Evolutionary conservation across 2,888 invertebrate species (phyloP).

Genomic region (Anagyrus pseudococci): DNA sequence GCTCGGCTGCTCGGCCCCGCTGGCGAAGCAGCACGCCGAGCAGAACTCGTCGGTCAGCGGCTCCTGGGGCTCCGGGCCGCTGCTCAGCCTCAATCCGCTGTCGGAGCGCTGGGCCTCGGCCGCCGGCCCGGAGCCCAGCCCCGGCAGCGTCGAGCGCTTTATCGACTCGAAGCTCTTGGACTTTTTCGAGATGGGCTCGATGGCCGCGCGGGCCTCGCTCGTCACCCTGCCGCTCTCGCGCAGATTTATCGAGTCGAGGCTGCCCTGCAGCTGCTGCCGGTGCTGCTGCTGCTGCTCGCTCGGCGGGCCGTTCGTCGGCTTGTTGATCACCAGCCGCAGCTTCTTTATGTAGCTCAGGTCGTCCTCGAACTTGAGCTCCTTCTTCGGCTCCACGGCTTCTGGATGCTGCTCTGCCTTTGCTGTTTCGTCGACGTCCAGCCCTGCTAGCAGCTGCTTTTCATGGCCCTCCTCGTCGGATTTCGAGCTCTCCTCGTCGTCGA

Average conservation of each 20-base stretch:
- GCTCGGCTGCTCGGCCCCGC: constrained; percentile 42
- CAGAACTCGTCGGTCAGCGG: constrained; percentile 54
- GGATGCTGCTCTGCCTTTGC: too few species aligned
- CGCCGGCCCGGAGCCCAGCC: too few species aligned
- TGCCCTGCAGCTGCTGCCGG: constrained; percentile 45
- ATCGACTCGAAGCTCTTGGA: constrained; percentile 59
- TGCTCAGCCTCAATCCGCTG: too few species aligned
- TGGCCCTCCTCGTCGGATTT: constrained; percentile 26
- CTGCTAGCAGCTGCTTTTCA: too few species aligned
- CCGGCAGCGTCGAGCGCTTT: constrained; percentile 47
- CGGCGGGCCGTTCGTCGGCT: background rate
- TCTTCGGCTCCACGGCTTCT: constrained; percentile 20
- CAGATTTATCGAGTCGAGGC: constrained; percentile 50
- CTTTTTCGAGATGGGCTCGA: constrained; percentile 52
- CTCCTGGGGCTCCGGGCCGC: constrained; percentile 47
- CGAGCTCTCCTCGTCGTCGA: constrained; percentile 38
- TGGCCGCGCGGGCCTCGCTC: constrained; percentile 29
- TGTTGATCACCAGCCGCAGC: constrained; percentile 33
- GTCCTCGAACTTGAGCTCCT: constrained; percentile 22
- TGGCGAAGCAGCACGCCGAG: constrained; percentile 54
- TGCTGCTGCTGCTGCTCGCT: constrained; percentile 20
- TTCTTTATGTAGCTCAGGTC: constrained; percentile 37
- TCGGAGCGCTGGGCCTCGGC: too few species aligned
- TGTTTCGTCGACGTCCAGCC: too few species aligned
- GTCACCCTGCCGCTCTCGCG: constrained; percentile 34